Conservation (phyloP, 1,140 invertebrate genomes). For the Tyrophagus putrescentiae region DNA sequence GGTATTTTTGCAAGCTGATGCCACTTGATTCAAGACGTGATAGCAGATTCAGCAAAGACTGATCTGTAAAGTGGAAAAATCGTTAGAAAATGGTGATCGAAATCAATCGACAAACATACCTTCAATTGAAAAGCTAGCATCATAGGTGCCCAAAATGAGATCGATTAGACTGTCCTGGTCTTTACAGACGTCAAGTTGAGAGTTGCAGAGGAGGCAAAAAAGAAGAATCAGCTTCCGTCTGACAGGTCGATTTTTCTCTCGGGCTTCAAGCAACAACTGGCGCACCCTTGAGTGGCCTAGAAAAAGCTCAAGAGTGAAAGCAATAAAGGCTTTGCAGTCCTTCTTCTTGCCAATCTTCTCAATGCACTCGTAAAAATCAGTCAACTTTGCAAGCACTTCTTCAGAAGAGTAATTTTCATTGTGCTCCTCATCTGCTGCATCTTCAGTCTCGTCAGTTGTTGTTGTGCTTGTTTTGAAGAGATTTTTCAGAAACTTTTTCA, state of each 20-base stretch:
- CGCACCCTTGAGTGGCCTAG: constrained; percentile 6
- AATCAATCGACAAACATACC: not conserved
- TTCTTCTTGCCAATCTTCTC: not conserved
- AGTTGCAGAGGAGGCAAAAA: not conserved
- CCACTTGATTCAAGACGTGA: not conserved
- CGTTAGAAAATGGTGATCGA: not conserved
- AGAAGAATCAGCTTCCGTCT: not conserved
- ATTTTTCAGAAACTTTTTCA: constrained; percentile 11
- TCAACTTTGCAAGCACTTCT: not conserved
- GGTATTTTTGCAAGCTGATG: constrained; percentile 1
- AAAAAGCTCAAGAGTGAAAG: constrained; percentile 7
- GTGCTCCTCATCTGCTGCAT: no score
- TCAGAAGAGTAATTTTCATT: no score
- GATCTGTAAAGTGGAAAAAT: not conserved
- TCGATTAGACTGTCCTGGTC: constrained; percentile 7
- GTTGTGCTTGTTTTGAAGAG: not conserved
- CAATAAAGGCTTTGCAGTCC: not conserved
- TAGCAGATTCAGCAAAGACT: constrained; percentile 8
- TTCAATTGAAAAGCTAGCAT: not conserved
- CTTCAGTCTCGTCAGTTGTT: not conserved
- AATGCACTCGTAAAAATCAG: not conserved
- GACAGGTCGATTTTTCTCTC: not conserved
- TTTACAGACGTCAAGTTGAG: not conserved
- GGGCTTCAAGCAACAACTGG: not conserved
- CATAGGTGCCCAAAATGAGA: constrained; percentile 11